Base-by-base conservation (phyloP, 1,140 invertebrate genomes). In the Chironomus tepperi region DNA sequence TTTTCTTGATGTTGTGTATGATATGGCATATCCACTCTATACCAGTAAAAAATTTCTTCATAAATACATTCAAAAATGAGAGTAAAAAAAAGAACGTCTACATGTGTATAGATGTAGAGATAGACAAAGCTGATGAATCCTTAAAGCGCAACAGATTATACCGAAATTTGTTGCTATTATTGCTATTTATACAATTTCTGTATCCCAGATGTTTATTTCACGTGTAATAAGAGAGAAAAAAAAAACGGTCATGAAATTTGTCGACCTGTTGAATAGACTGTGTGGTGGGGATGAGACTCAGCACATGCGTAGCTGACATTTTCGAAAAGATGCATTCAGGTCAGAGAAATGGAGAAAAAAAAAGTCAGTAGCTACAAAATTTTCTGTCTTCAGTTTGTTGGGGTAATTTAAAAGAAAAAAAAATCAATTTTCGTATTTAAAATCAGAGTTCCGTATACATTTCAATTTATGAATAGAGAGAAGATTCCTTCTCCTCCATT, bases 131-230 rank as follows among this genome's bases (percentile, higher is more conserved):
- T 47, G 43, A 47, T 47, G 43, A 15, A 47, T 47, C 15, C 43
- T 47, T 47, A 47, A 47, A 57, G 47, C 47, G 12, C 47, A 57
- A 57, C 47, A 57, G 47, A 57, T 57, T 57, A 57, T 57, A 57
- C 12, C 12, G 24, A 15, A 57, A 57, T 57, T 57, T 57, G 47
- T 57, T 57, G 47, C 47, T 57, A 15, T 57, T 57, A 57, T 57
- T 57, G 47, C 47, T 57, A 57, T 57, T 57, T 57, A 57, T 57
- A 57, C 47, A 57, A 57, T 57, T 57, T 57, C n/a, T 57, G 47
- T n/a, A n/a, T 57, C 47, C 47, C 47, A 57, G 47, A 57, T 57
- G 47, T 57, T 57, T 57, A 57, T 57, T 57, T 57, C 47, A 57
- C 47, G 47, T 57, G 47, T 57, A 57, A 57, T 57, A n/a, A 57